These are phyloP conservation scores for Alloplasta piceator DNA, from an alignment of 2,888 invertebrate species.

Conservation along the genomic window DNA sequence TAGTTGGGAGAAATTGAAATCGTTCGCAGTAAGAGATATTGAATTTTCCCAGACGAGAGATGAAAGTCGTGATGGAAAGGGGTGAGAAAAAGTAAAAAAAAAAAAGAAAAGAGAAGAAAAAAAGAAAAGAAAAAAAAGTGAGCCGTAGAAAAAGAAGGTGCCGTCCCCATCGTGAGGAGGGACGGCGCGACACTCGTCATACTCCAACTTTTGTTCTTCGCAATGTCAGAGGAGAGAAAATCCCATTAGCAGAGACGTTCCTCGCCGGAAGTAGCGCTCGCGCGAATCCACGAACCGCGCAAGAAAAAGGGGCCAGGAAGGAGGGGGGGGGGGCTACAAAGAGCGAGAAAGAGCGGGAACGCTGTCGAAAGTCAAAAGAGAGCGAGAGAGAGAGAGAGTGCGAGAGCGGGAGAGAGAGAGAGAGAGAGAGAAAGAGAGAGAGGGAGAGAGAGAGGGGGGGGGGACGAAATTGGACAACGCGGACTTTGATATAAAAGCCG, in stretches of 20 bases:
- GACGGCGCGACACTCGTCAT: constrained; percentile 54
- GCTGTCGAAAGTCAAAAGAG: not conserved
- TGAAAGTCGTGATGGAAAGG: constrained; percentile 5
- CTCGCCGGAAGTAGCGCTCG: constrained; percentile 42
- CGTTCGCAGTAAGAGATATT: constrained; percentile 50
- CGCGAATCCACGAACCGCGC: not conserved
- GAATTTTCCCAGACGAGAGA: constrained; percentile 41
- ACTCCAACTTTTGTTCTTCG: constrained; percentile 64
- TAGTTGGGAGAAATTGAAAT: constrained; percentile 49
- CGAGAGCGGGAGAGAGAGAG: constrained; percentile 17
- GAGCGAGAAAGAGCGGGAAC: not conserved
- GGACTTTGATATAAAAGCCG: constrained; percentile 51
- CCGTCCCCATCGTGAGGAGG: constrained; percentile 13
- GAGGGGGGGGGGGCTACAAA: not conserved
- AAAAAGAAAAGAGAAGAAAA: not conserved
- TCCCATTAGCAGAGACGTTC: constrained; percentile 61
- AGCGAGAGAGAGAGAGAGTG: not conserved
- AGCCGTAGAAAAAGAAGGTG: not conserved
- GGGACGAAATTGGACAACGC: constrained; percentile 43
- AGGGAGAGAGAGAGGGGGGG: constrained; percentile 18
- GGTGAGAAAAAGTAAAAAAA: not conserved
- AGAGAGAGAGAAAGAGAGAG: constrained; percentile 7
- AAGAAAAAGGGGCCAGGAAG: constrained; percentile 9
- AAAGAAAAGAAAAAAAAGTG: not conserved
- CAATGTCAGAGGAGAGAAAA: constrained; percentile 62